Evolutionary conservation across 2,113 vertebrate species (phyloP).

Genomic region (Stictonetta naevosa): DNA sequence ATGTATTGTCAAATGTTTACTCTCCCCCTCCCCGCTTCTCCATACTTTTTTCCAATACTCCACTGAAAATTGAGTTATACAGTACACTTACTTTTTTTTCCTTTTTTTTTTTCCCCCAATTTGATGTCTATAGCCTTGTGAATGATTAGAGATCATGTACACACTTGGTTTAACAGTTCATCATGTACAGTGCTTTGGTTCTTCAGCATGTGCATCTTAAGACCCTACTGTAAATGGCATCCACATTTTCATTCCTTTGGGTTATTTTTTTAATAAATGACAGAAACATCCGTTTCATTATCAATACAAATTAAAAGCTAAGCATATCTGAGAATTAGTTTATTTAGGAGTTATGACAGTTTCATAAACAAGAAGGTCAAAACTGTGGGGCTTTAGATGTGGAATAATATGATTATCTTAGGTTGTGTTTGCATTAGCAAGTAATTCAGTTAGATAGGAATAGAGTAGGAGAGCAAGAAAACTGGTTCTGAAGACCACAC

Average conservation of each 20-base stretch:
- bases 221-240: neutral
- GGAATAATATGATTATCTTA: neutral
- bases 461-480: neutral
- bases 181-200: neutral
- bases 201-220: neutral
- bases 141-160: neutral
- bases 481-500: neutral
- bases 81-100: neutral
- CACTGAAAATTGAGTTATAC: neutral
- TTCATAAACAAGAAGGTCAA: neutral
- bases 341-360: neutral
- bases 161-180: neutral
- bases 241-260: neutral
- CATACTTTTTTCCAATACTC: neutral
- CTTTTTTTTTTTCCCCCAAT: neutral
- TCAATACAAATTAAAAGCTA: neutral
- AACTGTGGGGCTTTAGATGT: neutral
- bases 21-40: neutral
- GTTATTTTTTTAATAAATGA: neutral
- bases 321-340: neutral
- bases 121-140: neutral
- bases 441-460: neutral
- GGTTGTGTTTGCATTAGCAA: neutral
- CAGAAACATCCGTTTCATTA: neutral
- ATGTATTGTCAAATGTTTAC: neutral